Percentiles rank a stretch among this genome's conserved stretches.
Conservation (phyloP, 1,140 invertebrate species). For the Tribolium madens region DNA sequence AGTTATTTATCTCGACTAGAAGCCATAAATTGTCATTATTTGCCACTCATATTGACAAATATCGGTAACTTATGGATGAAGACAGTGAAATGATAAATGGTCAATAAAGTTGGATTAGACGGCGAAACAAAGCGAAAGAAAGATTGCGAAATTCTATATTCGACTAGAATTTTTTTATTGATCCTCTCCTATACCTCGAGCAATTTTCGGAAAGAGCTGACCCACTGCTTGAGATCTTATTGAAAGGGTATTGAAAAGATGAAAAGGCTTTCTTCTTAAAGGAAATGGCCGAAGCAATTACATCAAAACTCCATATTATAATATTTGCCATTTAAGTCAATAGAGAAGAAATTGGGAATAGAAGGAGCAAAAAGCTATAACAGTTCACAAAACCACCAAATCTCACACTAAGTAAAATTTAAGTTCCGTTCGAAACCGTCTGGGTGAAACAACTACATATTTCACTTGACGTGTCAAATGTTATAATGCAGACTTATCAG, state of each 20-base stretch:
- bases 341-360: neutral
- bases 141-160: constrained; percentile 1
- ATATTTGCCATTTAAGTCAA: neutral
- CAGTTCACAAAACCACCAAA: neutral
- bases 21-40: constrained; percentile 6
- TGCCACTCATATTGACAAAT: constrained; percentile 12
- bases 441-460: constrained; percentile 1
- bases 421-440: neutral
- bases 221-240: constrained; percentile 8
- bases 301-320: constrained; percentile 2
- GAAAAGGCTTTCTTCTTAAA: constrained; percentile 11
- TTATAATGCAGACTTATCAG: constrained; percentile 17
- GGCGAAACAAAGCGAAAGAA: neutral
- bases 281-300: constrained; percentile 19
- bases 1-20: neutral
- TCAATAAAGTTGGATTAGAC: neutral
- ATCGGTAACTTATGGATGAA: constrained; percentile 7
- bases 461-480: constrained; percentile 1
- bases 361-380: constrained; percentile 22
- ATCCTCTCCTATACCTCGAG: neutral
- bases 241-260: constrained; percentile 21
- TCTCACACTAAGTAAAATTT: constrained; percentile 28
- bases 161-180: neutral
- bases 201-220: constrained; percentile 8
- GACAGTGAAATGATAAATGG: constrained; percentile 15